These are phyloP conservation scores for Lepilemur ruficaudatus DNA, from an alignment of 2,797 vertebrate genomes.

Conservation along the genomic window DNA sequence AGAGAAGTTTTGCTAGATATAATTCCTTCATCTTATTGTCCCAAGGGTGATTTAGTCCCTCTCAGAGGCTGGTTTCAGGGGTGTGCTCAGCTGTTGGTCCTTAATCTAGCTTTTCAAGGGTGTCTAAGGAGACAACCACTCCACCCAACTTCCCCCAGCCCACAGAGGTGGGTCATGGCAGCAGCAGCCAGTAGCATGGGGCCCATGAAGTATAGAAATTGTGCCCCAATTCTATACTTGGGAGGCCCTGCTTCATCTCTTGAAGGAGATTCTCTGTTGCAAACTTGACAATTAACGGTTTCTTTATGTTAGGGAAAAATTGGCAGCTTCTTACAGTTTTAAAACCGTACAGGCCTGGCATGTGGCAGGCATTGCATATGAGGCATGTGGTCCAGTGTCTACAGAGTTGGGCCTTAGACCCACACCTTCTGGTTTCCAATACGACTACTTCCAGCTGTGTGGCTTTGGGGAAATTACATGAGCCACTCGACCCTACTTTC, in stretches of 20 bases:
- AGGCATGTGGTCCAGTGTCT: background rate
- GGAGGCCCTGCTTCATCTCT: rapidly evolving
- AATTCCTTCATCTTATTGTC: background rate
- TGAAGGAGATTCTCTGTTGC: background rate
- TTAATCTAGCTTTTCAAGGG: background rate
- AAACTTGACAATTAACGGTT: background rate
- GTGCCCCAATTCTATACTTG: no score
- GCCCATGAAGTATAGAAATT: background rate
- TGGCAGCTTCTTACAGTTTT: background rate
- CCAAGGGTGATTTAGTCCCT: background rate
- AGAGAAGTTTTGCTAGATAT: background rate
- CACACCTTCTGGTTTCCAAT: background rate
- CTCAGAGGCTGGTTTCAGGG: background rate
- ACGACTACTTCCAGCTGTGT: no score
- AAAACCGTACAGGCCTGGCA: background rate
- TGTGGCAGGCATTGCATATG: background rate
- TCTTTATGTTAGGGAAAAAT: background rate
- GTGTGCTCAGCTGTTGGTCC: background rate
- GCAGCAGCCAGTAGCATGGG: background rate
- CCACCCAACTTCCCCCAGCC: background rate
- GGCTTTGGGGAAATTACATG: background rate
- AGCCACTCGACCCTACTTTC: rapidly evolving
- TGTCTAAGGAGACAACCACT: no score
- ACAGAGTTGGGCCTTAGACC: background rate
- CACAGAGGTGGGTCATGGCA: background rate